Evolutionary conservation across 2,888 invertebrate genomes (phyloP).

Genomic region (Archips crataeganus): DNA sequence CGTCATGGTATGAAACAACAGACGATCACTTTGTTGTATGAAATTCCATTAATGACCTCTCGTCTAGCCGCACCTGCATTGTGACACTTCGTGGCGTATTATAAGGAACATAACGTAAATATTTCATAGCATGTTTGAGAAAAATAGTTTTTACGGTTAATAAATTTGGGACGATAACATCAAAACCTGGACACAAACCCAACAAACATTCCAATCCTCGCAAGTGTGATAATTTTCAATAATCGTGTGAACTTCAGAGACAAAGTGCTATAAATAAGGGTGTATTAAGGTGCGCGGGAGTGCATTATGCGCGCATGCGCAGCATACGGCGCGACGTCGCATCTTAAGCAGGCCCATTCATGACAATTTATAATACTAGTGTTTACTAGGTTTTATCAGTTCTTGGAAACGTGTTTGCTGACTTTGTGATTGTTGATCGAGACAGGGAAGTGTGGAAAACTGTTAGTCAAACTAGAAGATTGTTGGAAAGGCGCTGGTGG

Average conservation of each 20-base stretch:
- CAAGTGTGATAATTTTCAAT: constrained; percentile 40
- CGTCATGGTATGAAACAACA: too few relatives aligned
- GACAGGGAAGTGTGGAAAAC: not conserved
- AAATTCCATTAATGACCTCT: too few relatives aligned
- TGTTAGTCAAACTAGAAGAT: not conserved
- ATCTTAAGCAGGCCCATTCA: constrained; percentile 67
- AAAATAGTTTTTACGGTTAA: too few relatives aligned
- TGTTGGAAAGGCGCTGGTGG: not conserved
- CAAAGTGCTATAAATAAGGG: constrained; percentile 62
- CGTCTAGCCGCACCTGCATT: too few relatives aligned
- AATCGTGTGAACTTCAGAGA: constrained; percentile 57
- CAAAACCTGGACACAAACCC: constrained; percentile 18
- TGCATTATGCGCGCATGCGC: constrained; percentile 44
- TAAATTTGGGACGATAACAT: constrained; percentile 28
- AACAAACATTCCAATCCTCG: constrained; percentile 24
- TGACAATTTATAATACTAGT: constrained; percentile 69
- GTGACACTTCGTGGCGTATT: too few relatives aligned
- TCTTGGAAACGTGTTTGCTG: constrained; percentile 55
- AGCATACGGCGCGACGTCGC: constrained; percentile 4
- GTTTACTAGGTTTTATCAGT: constrained; percentile 56
- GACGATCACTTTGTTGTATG: too few relatives aligned
- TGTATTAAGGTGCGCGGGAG: constrained; percentile 51
- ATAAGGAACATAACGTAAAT: too few relatives aligned
- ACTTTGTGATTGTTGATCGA: constrained; percentile 15
- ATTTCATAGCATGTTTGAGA: too few relatives aligned